phyloP scores from a whole-genome alignment of 2,888 invertebrate species.

The Coleophora deauratella region DNA sequence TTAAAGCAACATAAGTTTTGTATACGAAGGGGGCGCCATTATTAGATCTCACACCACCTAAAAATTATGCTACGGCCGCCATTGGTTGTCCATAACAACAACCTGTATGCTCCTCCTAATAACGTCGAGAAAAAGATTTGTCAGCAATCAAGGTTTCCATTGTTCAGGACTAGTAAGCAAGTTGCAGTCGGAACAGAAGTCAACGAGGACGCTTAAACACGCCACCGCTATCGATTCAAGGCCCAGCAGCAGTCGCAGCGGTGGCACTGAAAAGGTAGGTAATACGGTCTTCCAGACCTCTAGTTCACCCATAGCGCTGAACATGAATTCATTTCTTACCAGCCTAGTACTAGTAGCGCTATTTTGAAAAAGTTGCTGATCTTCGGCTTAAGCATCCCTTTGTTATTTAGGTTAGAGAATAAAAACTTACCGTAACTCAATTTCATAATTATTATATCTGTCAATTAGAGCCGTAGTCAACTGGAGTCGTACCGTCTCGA shows the following conservation, averaged over 20 bases:
- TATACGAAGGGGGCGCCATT: too few species aligned
- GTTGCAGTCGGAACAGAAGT: constrained; percentile 54
- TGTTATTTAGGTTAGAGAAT: neutral
- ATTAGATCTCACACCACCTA: too few species aligned
- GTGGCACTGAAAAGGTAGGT: constrained; percentile 45
- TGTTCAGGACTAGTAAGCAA: constrained; percentile 55
- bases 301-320: neutral
- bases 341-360: too few species aligned
- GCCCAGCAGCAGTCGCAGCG: constrained; percentile 46
- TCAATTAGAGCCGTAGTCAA: constrained; percentile 37
- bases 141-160: too few species aligned
- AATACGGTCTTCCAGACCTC: neutral
- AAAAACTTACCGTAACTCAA: neutral
- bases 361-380: too few species aligned
- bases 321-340: neutral
- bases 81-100: too few species aligned
- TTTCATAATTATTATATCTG: neutral
- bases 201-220: constrained; percentile 29
- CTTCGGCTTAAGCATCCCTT: neutral
- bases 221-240: constrained; percentile 32
- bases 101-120: too few species aligned
- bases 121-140: too few species aligned
- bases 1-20: too few species aligned
- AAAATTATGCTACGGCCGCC: too few species aligned
- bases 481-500: constrained; percentile 57